Evolutionary conservation across 1,140 invertebrate genomes (phyloP), one percentile per base, ranked within the genome.

Genomic region (Penaeus japonicus): DNA sequence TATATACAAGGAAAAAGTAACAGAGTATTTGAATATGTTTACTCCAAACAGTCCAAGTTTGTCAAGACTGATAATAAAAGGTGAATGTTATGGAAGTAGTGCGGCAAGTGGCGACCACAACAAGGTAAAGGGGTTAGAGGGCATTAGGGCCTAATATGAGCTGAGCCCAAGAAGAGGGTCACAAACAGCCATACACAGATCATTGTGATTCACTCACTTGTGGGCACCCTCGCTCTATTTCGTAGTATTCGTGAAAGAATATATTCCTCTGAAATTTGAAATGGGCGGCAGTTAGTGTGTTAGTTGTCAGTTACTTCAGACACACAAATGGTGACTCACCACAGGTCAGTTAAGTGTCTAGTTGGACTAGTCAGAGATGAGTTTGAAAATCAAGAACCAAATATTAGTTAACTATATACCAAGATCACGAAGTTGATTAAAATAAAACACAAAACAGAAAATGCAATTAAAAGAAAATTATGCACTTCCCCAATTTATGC

Each of bases 181-280:
- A 87, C 85, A 87, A 87, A 87, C 85, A 87, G 85, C 85, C 85
- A 87, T 65, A 87, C 85, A 87, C 79, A 87, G 78, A 87, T 81
- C 78, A 81, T 86, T 86, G 79, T 57, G 77, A 87, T 70, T 70
- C 78, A 90, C 89, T 90, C 86, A 90, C 89, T 87, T 90, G 89
- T 81, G 81, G 85, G 83, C 86, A 88, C 65, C 79, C 73, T 85
- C 89, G 70, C 78, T 90, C 89, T 84, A 90, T 87, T 88, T 90
- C 89, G 89, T 90, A 90, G 89, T 90, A 90, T 84, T 87, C 86
- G 89, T 90, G 89, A 88, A 90, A 90, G 87, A 90, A 90, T 89
- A 90, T 90, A 88, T 90, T 90, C 89, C 89, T 88, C 89, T 90
- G 89, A 88, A 81, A 84, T 81, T 84, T 65, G 84, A 89, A 89